A percentile compares a stretch with the other conserved stretches of the same genome.
phyloP scores from a whole-genome alignment of 2,888 invertebrate genomes.

The Crocallis elinguaria region DNA sequence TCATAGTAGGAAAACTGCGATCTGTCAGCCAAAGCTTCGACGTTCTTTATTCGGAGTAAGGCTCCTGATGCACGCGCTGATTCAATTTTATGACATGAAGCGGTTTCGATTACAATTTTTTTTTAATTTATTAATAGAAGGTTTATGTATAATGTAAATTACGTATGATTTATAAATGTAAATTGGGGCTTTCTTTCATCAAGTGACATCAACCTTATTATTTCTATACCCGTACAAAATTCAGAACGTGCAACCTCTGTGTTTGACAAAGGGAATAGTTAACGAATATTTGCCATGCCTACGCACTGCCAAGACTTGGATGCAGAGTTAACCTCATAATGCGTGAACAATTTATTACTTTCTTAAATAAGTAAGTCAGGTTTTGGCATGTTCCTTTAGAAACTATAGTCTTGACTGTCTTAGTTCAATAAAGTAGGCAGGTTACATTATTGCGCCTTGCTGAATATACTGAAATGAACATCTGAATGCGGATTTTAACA shows the following conservation, averaged over 20 bases:
- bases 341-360: conserved; percentile 15
- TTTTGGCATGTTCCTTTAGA: neutral
- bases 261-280: conserved; percentile 69
- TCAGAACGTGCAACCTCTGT: neutral
- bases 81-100: no score
- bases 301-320: neutral
- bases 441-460: neutral
- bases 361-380: neutral
- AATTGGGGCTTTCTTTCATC: no score
- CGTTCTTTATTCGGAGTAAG: no score
- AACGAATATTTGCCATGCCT: conserved; percentile 61
- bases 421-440: conserved; percentile 2
- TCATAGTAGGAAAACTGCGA: no score
- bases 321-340: neutral
- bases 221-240: neutral
- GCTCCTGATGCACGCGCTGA: no score
- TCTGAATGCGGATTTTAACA: conserved; percentile 13
- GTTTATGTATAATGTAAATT: no score
- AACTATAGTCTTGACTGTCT: neutral
- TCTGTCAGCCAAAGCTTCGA: no score
- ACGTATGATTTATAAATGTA: no score
- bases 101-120: no score
- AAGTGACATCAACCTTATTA: no score
- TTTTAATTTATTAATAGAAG: no score
- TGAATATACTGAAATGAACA: no score